Base-by-base conservation (phyloP, 2,888 invertebrate species). In the Eupeodes luniger region DNA sequence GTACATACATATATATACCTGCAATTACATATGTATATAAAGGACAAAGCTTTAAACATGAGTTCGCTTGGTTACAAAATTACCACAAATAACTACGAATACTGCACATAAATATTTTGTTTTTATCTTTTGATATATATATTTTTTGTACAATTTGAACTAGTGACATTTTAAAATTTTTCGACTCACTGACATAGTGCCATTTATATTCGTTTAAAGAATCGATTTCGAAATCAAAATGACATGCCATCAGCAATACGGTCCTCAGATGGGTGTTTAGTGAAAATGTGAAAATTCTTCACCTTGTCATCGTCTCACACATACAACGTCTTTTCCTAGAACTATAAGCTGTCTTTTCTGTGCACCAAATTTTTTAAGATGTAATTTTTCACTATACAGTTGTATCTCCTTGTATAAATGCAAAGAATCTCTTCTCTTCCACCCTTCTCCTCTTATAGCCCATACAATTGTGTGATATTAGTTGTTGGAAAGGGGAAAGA, bases 161-260 rank as follows among this genome's bases (percentile, higher is more conserved):
- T 16, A 0, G 19, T 87, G 83, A 75, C 79, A 90, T 85, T 81
- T 89, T 72, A 62, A 69, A 5, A 66, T 67, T 80, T 83, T 79
- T 81, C 72, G 79, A 75, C 88, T 78, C 83, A 88, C 85, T 89
- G 89, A 85, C 90, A 89, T 59, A 89, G 89, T 88, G 85, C 69
- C 90, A 89, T 88, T 88, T 89, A 88, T 89, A 74, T 75, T 57
- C 53, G 40, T 80, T 76, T 47, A 74, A 27, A 27, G 70, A 85
- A 85, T 81, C 76, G 85, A 85, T 85, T 85, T 76, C 81, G 70
- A 64, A 81, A 51, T 34, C 80, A 79, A 75, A 79, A 79, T 78
- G 83, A 59, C 83, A 86, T 40, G 79, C 51, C 79, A 86, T 74
- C 78, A 83, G 62, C 55, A 62, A 69, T 55, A 75, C 40, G 40